Evolutionary conservation across 2,113 vertebrate genomes (phyloP).

Genomic region (Petrocephalus microphthalmus): DNA sequence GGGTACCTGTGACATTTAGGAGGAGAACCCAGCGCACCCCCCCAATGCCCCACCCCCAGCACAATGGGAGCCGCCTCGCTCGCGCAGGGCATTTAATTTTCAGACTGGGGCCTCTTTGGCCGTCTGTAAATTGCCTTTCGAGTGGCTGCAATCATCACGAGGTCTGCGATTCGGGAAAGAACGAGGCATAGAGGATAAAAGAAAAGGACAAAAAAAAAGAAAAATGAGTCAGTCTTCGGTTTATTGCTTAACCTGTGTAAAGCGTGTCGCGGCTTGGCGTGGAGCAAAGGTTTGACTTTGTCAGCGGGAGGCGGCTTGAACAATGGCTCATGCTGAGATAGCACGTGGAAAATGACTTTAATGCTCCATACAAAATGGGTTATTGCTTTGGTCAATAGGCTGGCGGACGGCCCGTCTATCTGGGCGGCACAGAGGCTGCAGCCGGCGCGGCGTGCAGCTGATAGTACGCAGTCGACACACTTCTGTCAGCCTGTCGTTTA

Average conservation of each 20-base stretch:
- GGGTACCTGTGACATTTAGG: constrained; percentile 77
- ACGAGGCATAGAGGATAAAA: background rate
- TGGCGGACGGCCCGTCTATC: constrained; percentile 86
- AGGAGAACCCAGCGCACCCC: constrained; percentile 66
- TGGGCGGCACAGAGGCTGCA: constrained; percentile 93
- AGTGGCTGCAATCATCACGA: constrained; percentile 74
- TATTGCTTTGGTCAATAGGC: constrained; percentile 99
- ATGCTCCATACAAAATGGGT: constrained; percentile 98
- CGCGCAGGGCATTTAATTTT: constrained; percentile 64
- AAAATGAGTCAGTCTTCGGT: constrained; percentile 70
- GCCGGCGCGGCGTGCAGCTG: constrained; percentile 66
- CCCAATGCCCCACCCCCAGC: constrained; percentile 67
- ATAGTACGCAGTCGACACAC: background rate
- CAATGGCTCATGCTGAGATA: constrained; percentile 99
- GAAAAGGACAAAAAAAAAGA: constrained; percentile 63
- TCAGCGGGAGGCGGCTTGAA: constrained; percentile 96
- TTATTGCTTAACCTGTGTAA: constrained; percentile 82
- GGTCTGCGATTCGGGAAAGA: constrained; percentile 67
- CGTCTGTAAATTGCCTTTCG: constrained; percentile 74
- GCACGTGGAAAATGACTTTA: constrained; percentile 99
- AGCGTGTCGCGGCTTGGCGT: constrained; percentile 85
- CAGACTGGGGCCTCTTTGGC: constrained; percentile 65
- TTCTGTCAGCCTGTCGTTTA: background rate
- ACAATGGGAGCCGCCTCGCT: constrained; percentile 48
- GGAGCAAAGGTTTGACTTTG: constrained; percentile 78